Evolutionary conservation across 2,888 invertebrate species (phyloP), one percentile per base, ranked within the genome.

Genomic region (Oxycera nigricornis): DNA sequence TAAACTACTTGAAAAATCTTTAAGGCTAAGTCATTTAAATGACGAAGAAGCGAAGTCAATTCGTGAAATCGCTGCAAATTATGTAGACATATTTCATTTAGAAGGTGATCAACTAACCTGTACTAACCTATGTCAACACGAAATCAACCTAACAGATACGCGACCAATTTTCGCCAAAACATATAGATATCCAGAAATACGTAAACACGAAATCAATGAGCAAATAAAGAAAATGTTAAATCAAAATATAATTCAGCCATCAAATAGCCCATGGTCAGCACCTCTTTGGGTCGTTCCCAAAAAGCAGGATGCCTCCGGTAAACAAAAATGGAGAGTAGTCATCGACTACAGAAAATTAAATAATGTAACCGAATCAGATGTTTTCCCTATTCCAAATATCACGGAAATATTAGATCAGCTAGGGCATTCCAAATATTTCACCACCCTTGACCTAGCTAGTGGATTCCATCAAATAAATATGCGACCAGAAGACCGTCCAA

Each of bases 281-380:
- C 79, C 79, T n/a, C 73, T 80, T 31, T 78, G 76, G 77, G 73
- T 77, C n/a, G 79, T 79, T 17, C 77, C 77, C 17, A 80, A 77
- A 73, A 80, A 81, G 73, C 28, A 70, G 17, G 79, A 79, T 65
- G 77, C 78, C 0, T 75, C 52, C 20, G 76, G 77, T 4, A 75
- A 77, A 59, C 61, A 28, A 28, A 81, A 80, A 73, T 80, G 78
- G 78, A 74, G 82, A 30, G 74, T 84, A 22, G 84, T 84, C 4
- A 80, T 83, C 1, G 83, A 84, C 75, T 84, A 82, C 74, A 72
- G 82, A 31, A 81, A 82, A 76, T 65, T 85, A 65, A 86, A 85
- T 74, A 79, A 83, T 9, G 79, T 80, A 31, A 84, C 84, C 0
- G 78, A 82, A 0, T 80, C 79, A 2, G 82, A 84, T 70, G 76